Evolutionary conservation across 2,797 vertebrate genomes (phyloP).

Genomic region (Florisuga fusca): DNA sequence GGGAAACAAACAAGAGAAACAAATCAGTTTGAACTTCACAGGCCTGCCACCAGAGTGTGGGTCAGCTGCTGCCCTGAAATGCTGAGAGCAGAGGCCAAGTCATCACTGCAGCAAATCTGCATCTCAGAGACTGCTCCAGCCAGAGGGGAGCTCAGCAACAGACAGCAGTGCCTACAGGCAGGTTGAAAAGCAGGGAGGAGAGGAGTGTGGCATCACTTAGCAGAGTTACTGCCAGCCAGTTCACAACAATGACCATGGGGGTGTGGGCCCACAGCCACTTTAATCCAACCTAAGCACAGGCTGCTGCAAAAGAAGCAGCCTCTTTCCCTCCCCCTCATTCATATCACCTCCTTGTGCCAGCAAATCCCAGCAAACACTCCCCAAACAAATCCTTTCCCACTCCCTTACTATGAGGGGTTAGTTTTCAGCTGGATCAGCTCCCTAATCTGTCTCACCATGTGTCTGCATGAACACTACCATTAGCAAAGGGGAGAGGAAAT

Average conservation of each 20-base stretch:
- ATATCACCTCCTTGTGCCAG: background rate
- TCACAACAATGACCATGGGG: background rate
- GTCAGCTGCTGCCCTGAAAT: background rate
- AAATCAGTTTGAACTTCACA: background rate
- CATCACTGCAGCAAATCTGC: background rate
- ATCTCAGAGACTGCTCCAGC: background rate
- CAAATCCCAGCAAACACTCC: background rate
- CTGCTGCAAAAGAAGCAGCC: background rate
- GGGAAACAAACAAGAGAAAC: conserved; percentile 33
- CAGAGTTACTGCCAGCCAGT: background rate
- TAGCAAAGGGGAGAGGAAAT: conserved; percentile 49
- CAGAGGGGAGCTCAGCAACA: rapidly evolving
- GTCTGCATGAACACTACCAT: conserved; percentile 37
- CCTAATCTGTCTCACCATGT: conserved; percentile 57
- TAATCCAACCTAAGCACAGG: background rate
- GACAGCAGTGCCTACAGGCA: background rate
- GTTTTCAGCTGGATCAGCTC: conserved; percentile 63
- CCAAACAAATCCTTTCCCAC: conserved; percentile 33
- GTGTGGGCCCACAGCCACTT: background rate
- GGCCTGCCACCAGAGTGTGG: background rate
- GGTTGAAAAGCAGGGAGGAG: background rate
- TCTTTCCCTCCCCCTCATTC: background rate
- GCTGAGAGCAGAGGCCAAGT: background rate
- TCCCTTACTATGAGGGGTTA: conserved; percentile 31
- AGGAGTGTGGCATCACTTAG: background rate